These are phyloP conservation scores for Chiloscyllium plagiosum DNA, from an alignment of 2,113 vertebrate species.

Conservation along the genomic window DNA sequence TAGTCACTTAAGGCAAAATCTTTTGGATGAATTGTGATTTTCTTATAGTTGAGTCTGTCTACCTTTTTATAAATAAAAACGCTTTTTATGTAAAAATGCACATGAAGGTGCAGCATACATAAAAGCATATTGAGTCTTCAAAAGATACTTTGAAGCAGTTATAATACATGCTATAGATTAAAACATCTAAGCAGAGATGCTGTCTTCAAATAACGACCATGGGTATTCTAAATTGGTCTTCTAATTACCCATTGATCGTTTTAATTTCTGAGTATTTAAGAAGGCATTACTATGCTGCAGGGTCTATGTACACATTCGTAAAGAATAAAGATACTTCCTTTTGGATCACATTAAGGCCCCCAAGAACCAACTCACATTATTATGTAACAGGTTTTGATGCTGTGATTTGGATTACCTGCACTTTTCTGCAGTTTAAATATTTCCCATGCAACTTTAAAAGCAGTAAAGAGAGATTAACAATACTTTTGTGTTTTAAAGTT, in stretches of 20 bases:
- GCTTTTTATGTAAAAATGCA: neutral
- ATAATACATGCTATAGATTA: neutral
- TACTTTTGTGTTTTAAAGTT: too few relatives aligned
- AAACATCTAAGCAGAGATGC: neutral
- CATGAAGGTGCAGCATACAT: neutral
- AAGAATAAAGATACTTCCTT: neutral
- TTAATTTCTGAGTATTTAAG: constrained; percentile 12
- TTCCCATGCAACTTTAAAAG: neutral
- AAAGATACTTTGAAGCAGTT: constrained; percentile 20
- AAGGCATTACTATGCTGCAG: neutral
- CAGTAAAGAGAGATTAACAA: too few relatives aligned
- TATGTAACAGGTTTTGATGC: neutral
- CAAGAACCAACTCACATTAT: neutral
- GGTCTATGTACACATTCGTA: neutral
- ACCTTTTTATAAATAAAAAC: neutral
- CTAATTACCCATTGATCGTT: neutral
- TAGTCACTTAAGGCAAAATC: neutral
- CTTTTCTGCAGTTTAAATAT: neutral
- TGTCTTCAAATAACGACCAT: neutral
- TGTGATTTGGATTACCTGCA: neutral
- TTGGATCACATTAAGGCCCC: neutral
- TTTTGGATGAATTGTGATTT: neutral
- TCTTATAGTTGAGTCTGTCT: neutral
- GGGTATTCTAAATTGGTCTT: neutral
- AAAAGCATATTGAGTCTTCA: neutral